Conservation (phyloP, 2,113 vertebrate species). For the Ameiurus melas region DNA sequence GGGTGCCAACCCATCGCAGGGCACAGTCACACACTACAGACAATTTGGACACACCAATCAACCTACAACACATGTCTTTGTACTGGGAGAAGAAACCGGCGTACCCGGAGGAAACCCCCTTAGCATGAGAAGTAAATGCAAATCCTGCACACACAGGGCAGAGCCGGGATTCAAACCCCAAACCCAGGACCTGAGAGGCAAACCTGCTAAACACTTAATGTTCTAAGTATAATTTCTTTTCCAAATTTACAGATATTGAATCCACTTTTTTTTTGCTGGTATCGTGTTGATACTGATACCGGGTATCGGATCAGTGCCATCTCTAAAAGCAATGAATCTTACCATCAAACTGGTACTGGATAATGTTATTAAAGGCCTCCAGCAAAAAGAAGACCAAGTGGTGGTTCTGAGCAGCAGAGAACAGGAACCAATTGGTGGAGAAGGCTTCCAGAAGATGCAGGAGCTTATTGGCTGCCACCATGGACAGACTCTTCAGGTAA, state of each 20-base stretch:
- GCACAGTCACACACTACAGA: too few species aligned
- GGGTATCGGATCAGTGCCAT: not conserved
- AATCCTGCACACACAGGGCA: too few species aligned
- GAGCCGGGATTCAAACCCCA: too few species aligned
- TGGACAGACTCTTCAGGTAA: constrained; percentile 96
- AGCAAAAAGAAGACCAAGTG: constrained; percentile 96
- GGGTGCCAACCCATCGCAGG: too few species aligned
- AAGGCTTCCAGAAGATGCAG: constrained; percentile 96
- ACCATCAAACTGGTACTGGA: constrained; percentile 99
- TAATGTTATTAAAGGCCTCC: constrained; percentile 98
- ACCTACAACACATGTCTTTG: too few species aligned
- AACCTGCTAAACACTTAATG: not conserved
- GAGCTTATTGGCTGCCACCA: constrained; percentile 97
- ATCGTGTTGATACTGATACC: not conserved
- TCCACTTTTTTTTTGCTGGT: not conserved
- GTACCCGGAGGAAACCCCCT: too few species aligned
- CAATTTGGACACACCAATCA: too few species aligned
- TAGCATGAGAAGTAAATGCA: too few species aligned
- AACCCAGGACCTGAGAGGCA: too few species aligned
- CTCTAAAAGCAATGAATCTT: constrained; percentile 47
- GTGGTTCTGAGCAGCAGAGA: constrained; percentile 91
- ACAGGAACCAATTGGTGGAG: constrained; percentile 96
- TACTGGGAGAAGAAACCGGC: too few species aligned
- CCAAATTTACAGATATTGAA: not conserved
- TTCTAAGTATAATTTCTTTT: not conserved